phyloP scores from a whole-genome alignment of 2,888 invertebrate species.

The Neoitamus cyanurus region DNA sequence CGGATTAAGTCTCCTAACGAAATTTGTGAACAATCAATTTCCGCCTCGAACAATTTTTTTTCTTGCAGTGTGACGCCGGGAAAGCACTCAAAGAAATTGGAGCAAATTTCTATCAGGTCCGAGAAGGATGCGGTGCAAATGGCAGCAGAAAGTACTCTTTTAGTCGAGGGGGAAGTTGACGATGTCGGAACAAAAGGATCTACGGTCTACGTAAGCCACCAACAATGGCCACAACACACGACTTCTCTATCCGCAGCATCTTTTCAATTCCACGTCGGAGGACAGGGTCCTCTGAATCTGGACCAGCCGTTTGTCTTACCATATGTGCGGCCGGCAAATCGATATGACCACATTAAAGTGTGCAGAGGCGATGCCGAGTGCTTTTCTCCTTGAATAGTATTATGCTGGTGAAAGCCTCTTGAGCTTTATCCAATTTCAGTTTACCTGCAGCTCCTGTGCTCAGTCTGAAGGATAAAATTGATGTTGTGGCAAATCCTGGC shows the following conservation, averaged over 20 bases:
- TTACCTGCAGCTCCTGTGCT: slow-evolving; percentile 47
- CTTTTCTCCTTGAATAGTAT: slow-evolving; percentile 25
- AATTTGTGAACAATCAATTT: slow-evolving; percentile 1
- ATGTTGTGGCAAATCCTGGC: slow-evolving; percentile 50
- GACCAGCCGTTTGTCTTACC: slow-evolving; percentile 39
- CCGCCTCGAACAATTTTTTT: not conserved
- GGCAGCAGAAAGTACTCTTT: not conserved
- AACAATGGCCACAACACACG: slow-evolving; percentile 3
- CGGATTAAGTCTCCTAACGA: not conserved
- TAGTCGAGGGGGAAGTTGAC: slow-evolving; percentile 3
- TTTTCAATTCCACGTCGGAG: slow-evolving; percentile 7
- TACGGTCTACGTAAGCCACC: not conserved
- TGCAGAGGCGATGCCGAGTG: slow-evolving; percentile 47
- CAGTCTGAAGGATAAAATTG: slow-evolving; percentile 48
- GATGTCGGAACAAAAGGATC: slow-evolving; percentile 2
- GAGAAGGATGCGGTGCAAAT: not conserved
- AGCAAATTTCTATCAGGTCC: not conserved
- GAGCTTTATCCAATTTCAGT: slow-evolving; percentile 52
- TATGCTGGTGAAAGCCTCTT: slow-evolving; percentile 44
- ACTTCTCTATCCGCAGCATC: slow-evolving; percentile 2
- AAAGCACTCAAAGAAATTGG: slow-evolving; percentile 27
- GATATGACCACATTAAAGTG: slow-evolving; percentile 50
- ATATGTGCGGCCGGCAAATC: slow-evolving; percentile 47
- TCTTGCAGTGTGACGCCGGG: not conserved
- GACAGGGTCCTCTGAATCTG: not conserved